Base-by-base conservation (phyloP, 2,888 invertebrate genomes). In the Microplitis manilae region DNA sequence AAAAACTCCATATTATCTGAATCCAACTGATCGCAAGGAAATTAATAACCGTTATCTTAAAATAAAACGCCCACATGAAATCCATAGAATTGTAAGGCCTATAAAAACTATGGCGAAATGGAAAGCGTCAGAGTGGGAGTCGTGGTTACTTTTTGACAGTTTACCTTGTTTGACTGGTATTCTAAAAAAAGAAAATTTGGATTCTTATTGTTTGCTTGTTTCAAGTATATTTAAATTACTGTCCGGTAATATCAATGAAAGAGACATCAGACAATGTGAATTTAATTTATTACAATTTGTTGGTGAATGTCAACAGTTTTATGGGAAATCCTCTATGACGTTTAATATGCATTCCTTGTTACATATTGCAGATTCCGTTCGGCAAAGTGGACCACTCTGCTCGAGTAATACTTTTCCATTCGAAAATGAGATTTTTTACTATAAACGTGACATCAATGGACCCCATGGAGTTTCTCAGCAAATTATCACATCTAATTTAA, bases 301-400 rank as follows among this genome's bases (percentile, higher is more conserved):
- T n/a, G 76, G 77, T 38, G 59, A 77, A 61, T 79, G 69, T 60
- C 39, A 79, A 77, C 67, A 64, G 13, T 9, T 79, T 5, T 79
- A 77, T 50, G 77, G 79, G 6, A 39, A 38, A 38, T 39, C 9
- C 0, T 17, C 59, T 2, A 77, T 77, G 69, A 79, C 75, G n/a
- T 77, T 79, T 30, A 77, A 72, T 59, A 1, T 77, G 39, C 79
- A 79, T 73, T 69, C 73, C 1, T 5, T 75, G 68, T 1, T 77
- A 8, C 79, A 79, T 38, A n/a, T 72, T 8, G 15, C 20, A n/a
- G 69, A 79, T 13, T 60, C 77, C 0, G 67, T 73, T 9, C 62
- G 72, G 50, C 15, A 67, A 4, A 75, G 65, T 64, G 79, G 79
- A 39, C 79, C 79, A 1, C 39, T 77, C 38, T 79, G 77, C 72